These are phyloP conservation scores for Buteo buteo DNA, from an alignment of 2,113 vertebrate genomes.

Conservation along the genomic window DNA sequence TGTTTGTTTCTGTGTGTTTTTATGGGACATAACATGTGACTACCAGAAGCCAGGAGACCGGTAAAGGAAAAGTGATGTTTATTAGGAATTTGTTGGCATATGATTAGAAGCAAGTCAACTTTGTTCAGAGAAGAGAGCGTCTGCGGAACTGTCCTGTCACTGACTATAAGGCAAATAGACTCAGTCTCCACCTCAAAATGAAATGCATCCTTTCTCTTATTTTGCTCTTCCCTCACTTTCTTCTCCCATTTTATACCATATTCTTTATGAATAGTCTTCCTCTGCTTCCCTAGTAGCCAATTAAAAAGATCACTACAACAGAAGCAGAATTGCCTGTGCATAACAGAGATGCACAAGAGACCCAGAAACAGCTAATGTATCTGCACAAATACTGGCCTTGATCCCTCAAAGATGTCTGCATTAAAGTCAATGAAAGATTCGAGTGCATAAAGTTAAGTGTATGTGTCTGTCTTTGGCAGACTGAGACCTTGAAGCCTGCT, in stretches of 20 bases:
- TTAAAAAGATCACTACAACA: neutral
- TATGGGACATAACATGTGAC: neutral
- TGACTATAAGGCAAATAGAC: neutral
- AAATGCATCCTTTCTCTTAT: neutral
- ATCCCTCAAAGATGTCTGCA: neutral
- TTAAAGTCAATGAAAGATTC: neutral
- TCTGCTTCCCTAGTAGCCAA: neutral
- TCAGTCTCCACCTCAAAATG: neutral
- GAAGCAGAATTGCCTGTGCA: neutral
- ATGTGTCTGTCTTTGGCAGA: neutral
- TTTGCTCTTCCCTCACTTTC: neutral
- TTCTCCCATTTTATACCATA: neutral
- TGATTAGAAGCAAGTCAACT: neutral
- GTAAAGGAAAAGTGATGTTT: neutral
- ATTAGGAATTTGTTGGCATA: neutral
- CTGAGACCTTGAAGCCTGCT: constrained; percentile 25
- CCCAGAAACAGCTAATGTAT: neutral
- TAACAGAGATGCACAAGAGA: neutral
- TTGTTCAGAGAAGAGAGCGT: neutral
- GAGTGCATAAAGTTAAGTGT: neutral
- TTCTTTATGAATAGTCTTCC: neutral
- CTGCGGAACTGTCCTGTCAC: neutral
- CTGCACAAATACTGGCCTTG: neutral
- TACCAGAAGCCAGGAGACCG: neutral
- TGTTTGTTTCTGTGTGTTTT: constrained; percentile 4